These are phyloP conservation scores for Drosophila ogumai DNA, from an alignment of 1,140 invertebrate genomes.

Conservation along the genomic window DNA sequence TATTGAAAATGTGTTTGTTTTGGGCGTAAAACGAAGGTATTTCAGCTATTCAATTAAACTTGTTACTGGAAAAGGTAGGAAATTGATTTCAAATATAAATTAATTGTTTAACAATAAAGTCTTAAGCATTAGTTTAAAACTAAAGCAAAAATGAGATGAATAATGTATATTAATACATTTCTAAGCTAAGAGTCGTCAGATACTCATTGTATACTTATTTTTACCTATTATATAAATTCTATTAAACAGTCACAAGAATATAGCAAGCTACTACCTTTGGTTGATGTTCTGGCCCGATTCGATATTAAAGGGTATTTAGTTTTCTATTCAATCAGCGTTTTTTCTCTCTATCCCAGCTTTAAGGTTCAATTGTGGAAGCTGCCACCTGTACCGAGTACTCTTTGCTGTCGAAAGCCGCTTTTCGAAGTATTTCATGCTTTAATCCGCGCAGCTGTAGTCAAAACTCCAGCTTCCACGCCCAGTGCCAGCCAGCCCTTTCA, in stretches of 20 bases:
- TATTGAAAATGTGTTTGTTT: constrained; percentile 74
- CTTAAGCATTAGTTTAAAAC: not conserved
- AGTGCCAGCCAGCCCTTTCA: constrained; percentile 15
- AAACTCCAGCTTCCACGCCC: constrained; percentile 30
- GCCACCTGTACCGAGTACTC: constrained; percentile 43
- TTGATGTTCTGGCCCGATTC: no score
- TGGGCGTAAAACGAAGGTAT: constrained; percentile 26
- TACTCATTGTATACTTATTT: no score
- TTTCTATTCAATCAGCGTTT: no score
- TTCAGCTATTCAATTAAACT: not conserved
- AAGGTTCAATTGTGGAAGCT: constrained; percentile 24
- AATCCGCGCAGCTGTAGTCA: constrained; percentile 78
- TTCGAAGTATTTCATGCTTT: constrained; percentile 66
- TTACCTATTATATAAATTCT: no score
- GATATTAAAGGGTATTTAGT: constrained; percentile 5
- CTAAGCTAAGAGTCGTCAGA: not conserved
- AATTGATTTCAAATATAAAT: not conserved
- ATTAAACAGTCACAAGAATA: no score
- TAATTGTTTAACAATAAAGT: not conserved
- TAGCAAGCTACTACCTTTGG: no score
- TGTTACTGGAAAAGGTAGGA: not conserved
- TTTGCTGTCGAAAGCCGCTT: constrained; percentile 63
- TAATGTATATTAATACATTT: not conserved
- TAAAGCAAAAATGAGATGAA: no score
- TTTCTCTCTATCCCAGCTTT: constrained; percentile 14